Conservation (phyloP, 2,797 vertebrate genomes). For the Triplophysa yarkandensis region DNA sequence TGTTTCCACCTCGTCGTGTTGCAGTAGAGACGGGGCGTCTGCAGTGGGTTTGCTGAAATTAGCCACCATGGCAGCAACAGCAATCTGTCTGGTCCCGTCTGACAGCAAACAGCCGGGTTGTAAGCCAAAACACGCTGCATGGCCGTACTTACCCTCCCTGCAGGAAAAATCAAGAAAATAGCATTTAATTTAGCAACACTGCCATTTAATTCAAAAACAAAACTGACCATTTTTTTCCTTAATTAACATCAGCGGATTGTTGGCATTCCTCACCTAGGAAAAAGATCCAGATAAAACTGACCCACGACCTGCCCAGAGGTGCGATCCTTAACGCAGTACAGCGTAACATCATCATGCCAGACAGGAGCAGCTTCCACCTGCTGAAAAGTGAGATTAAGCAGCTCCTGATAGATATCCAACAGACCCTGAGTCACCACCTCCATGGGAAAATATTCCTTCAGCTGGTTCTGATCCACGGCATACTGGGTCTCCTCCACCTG, state of each 20-base stretch:
- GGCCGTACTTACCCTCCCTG: conserved; percentile 92
- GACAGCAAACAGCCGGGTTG: conserved; percentile 90
- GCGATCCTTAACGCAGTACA: conserved; percentile 85
- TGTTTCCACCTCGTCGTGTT: conserved; percentile 97
- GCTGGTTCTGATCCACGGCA: conserved; percentile 90
- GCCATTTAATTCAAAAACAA: too few species aligned
- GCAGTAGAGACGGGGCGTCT: conserved; percentile 86
- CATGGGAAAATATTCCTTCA: conserved; percentile 98
- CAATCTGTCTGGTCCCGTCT: conserved; percentile 83
- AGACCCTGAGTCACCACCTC: conserved; percentile 93
- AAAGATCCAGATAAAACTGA: conserved; percentile 95
- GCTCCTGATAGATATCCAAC: conserved; percentile 93
- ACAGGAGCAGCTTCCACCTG: conserved; percentile 79
- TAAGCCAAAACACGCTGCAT: conserved; percentile 94
- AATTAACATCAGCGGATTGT: too few species aligned
- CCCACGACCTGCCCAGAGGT: conserved; percentile 77
- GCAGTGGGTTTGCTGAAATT: conserved; percentile 94
- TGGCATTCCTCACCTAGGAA: conserved; percentile 88
- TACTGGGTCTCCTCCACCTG: conserved; percentile 96
- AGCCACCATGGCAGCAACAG: conserved; percentile 95
- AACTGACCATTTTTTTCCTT: too few species aligned
- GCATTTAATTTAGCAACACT: too few species aligned
- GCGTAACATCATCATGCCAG: conserved; percentile 91
- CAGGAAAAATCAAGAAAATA: background rate
- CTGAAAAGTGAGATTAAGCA: conserved; percentile 87